A percentile compares a stretch with the other conserved stretches of the same genome.
These are phyloP conservation scores for Hemichromis elongatus DNA, from an alignment of 2,113 vertebrate genomes.

Conservation along the genomic window DNA sequence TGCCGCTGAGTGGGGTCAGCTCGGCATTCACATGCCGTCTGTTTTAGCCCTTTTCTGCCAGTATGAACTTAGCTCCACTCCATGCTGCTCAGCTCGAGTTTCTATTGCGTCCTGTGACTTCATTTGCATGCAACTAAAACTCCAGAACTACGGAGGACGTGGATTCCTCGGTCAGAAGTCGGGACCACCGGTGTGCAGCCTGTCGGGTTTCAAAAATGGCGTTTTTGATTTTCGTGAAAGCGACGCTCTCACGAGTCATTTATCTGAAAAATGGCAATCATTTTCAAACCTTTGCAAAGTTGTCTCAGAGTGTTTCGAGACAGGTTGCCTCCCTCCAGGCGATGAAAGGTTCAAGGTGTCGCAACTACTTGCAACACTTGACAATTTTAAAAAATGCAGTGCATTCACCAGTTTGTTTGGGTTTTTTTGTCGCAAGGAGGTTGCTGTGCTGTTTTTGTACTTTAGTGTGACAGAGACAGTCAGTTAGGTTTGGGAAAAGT, in stretches of 20 bases:
- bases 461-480: neutral
- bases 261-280: neutral
- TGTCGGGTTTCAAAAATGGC: too few species aligned
- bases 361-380: neutral
- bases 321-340: neutral
- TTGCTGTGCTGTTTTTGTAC: neutral
- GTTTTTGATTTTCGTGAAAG: neutral
- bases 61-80: too few species aligned
- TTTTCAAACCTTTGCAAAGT: neutral
- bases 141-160: too few species aligned
- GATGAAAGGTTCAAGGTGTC: neutral
- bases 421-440: neutral
- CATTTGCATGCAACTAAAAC: too few species aligned
- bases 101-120: too few species aligned
- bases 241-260: neutral
- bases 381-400: neutral
- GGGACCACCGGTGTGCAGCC: too few species aligned
- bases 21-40: too few species aligned
- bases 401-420: neutral
- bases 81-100: too few species aligned
- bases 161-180: too few species aligned
- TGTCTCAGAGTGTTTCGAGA: neutral
- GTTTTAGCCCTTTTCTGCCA: too few species aligned
- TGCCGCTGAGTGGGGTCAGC: too few species aligned
- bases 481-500: neutral